Percentiles rank a stretch among this genome's conserved stretches.
Evolutionary conservation across 2,113 vertebrate species (phyloP).

Genomic region (Typhlomys cinereus): DNA sequence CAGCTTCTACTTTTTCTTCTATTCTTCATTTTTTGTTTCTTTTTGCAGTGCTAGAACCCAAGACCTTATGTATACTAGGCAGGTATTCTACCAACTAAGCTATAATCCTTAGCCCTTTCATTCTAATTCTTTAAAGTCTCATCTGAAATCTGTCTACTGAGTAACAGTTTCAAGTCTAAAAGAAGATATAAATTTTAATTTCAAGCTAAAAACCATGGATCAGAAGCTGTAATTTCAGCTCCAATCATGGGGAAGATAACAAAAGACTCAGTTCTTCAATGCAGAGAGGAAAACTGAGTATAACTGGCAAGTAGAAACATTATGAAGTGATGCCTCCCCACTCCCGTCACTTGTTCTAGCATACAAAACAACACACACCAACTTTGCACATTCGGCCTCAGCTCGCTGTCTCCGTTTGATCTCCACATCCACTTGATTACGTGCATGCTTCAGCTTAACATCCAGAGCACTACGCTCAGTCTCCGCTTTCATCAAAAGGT

Average conservation of each 20-base stretch:
- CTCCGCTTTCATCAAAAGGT: constrained; percentile 92
- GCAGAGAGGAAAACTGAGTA: background rate
- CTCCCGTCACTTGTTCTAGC: background rate
- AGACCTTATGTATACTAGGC: background rate
- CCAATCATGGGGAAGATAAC: background rate
- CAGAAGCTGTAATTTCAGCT: constrained; percentile 17
- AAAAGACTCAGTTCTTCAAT: constrained; percentile 37
- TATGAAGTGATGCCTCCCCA: background rate
- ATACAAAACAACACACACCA: constrained; percentile 86
- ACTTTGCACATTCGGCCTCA: constrained; percentile 93
- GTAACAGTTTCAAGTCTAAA: constrained; percentile 49
- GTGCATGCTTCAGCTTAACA: constrained; percentile 97
- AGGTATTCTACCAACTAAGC: background rate
- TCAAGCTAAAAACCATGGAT: constrained; percentile 26
- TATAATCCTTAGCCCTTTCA: background rate
- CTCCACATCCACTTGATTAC: constrained; percentile 98
- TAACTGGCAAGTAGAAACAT: background rate
- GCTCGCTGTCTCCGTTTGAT: constrained; percentile 96
- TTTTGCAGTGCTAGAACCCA: background rate
- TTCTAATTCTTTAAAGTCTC: constrained; percentile 26
- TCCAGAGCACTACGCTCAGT: constrained; percentile 93
- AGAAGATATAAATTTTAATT: constrained; percentile 32
- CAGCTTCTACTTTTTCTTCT: background rate
- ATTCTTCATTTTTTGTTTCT: constrained; percentile 15
- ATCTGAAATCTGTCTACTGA: constrained; percentile 42